phyloP scores from a whole-genome alignment of 2,888 invertebrate genomes.

The Acrobasis consociella region DNA sequence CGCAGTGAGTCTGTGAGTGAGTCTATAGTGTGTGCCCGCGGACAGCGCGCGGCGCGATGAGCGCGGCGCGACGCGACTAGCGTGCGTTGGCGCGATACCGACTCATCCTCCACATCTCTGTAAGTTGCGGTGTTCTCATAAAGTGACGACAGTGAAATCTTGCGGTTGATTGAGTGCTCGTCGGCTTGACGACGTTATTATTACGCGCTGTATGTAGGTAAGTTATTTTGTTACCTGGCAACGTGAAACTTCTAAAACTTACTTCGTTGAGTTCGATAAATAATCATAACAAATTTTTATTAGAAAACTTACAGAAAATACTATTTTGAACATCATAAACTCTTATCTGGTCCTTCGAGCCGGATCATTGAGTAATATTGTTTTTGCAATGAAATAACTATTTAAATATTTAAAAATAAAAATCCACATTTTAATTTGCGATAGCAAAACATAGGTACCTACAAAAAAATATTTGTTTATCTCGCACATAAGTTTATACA shows the following conservation, averaged over 20 bases:
- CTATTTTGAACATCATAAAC: too few species aligned
- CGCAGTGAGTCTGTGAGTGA: conserved; percentile 45
- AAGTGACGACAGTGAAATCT: conserved; percentile 6
- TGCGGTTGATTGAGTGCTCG: conserved; percentile 14
- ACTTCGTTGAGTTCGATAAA: too few species aligned
- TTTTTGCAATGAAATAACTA: too few species aligned
- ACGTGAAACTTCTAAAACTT: background rate
- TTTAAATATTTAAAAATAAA: too few species aligned
- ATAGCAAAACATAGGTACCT: too few species aligned
- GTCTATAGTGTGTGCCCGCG: conserved; percentile 37
- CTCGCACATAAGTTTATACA: too few species aligned
- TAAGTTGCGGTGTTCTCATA: conserved; percentile 11
- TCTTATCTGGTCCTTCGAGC: too few species aligned
- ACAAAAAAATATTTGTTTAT: too few species aligned
- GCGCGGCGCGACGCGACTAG: conserved; percentile 37
- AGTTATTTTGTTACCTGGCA: conserved; percentile 4
- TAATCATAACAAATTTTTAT: too few species aligned
- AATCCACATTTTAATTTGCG: too few species aligned
- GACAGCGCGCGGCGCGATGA: conserved; percentile 37
- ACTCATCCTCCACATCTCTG: conserved; percentile 6
- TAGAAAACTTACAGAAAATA: too few species aligned
- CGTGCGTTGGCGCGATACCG: conserved; percentile 19
- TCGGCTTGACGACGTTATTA: conserved; percentile 11
- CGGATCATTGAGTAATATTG: too few species aligned
- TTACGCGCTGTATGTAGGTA: conserved; percentile 16